phyloP scores from a whole-genome alignment of 2,113 vertebrate species.

The Globicephala melas region DNA sequence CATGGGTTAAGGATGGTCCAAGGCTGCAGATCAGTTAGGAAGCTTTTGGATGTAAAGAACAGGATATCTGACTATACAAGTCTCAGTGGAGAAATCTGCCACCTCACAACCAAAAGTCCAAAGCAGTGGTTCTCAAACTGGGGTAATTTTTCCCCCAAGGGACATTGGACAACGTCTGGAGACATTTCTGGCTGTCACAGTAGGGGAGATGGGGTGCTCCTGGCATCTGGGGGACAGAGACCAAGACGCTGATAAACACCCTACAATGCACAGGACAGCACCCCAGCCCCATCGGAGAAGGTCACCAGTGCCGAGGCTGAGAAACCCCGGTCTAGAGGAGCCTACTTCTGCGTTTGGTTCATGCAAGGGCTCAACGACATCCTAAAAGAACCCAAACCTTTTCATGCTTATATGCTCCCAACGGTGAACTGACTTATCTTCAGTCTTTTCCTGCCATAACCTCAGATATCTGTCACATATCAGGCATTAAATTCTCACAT shows the following conservation, averaged over 20 bases:
- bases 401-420: neutral
- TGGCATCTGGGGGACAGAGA: neutral
- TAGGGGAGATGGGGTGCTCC: too few species aligned
- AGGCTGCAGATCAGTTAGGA: neutral
- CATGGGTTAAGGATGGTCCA: accelerated
- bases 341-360: neutral
- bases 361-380: neutral
- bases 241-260: neutral
- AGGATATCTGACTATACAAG: neutral
- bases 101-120: neutral
- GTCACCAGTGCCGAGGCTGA: accelerated
- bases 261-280: neutral
- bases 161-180: neutral
- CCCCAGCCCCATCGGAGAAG: neutral
- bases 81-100: neutral
- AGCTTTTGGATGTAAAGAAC: neutral
- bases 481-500: neutral
- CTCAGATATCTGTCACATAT: neutral
- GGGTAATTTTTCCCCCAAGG: neutral
- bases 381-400: neutral
- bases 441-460: neutral
- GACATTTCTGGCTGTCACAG: neutral
- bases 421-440: accelerated
- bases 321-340: neutral
- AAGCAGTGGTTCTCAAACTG: neutral